Evolutionary conservation across 2,797 vertebrate genomes (phyloP).

Genomic region (Tolypeutes matacus): DNA sequence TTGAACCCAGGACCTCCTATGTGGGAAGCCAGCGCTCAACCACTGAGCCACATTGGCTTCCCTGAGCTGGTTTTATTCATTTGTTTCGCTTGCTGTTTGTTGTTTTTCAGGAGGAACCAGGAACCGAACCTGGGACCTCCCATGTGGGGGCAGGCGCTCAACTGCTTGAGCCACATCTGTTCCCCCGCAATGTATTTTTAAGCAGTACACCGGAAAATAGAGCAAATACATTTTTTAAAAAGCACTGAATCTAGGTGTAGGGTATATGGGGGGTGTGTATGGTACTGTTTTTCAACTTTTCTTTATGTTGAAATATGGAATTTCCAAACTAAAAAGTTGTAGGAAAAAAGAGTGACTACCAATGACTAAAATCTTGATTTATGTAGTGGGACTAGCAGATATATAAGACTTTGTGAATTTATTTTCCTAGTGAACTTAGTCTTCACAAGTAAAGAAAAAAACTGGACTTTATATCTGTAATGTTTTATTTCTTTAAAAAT

Average conservation of each 20-base stretch:
- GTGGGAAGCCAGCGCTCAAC: too few species aligned
- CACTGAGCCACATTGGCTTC: too few species aligned
- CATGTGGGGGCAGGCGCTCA: too few species aligned
- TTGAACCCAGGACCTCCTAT: too few species aligned
- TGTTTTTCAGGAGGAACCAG: too few species aligned
- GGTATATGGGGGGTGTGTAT: background rate
- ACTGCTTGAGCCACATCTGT: too few species aligned
- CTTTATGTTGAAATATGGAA: background rate
- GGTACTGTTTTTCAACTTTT: background rate
- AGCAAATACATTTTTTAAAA: background rate
- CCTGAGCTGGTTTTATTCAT: too few species aligned
- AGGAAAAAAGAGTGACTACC: constrained; percentile 11
- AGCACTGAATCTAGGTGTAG: background rate
- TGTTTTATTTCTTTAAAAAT: constrained; percentile 42
- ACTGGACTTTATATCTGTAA: background rate
- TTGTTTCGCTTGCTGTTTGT: too few species aligned
- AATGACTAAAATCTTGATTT: background rate
- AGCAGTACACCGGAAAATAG: background rate
- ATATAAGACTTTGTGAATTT: background rate
- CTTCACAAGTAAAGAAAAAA: constrained; percentile 42
- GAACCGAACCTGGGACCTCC: too few species aligned
- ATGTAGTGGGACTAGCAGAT: background rate
- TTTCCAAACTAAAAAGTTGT: background rate
- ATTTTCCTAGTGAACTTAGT: constrained; percentile 32
- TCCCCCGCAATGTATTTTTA: background rate